Conservation (phyloP, 1,140 invertebrate species). For the Condylostylus longicornis region DNA sequence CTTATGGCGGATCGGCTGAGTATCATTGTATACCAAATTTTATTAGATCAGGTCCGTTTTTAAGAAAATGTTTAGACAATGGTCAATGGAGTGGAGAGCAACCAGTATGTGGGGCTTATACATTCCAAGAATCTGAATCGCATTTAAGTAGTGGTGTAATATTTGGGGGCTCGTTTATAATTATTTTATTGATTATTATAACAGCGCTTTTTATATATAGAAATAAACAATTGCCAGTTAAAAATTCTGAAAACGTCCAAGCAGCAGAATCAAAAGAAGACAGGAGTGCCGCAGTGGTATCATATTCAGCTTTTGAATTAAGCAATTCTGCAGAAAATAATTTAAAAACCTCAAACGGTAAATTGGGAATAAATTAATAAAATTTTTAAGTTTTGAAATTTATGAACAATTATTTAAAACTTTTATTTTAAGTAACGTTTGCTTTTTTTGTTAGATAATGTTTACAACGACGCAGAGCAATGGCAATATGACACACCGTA, state of each 20-base stretch:
- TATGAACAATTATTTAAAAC: too few species aligned
- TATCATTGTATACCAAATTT: constrained; percentile 79
- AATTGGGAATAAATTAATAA: too few species aligned
- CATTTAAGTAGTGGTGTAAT: constrained; percentile 63
- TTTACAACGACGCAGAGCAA: too few species aligned
- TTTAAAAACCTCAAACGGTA: too few species aligned
- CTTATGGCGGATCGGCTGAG: constrained; percentile 65
- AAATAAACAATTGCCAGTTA: constrained; percentile 66
- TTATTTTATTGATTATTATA: constrained; percentile 57
- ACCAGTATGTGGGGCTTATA: constrained; percentile 49
- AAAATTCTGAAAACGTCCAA: constrained; percentile 75
- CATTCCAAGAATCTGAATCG: constrained; percentile 50
- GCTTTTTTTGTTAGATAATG: constrained; percentile 19
- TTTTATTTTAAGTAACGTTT: background rate
- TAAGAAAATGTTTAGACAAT: constrained; percentile 66
- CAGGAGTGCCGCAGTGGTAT: constrained; percentile 70
- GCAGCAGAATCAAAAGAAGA: constrained; percentile 70
- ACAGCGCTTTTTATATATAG: constrained; percentile 51
- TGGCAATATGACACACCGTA: constrained; percentile 40
- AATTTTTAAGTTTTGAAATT: background rate
- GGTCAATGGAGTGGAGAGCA: constrained; percentile 73
- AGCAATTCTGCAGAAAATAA: constrained; percentile 21
- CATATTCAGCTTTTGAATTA: constrained; percentile 46
- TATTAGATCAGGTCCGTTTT: constrained; percentile 62
- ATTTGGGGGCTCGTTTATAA: constrained; percentile 58